Percentiles rank a stretch among this genome's conserved stretches.
These are phyloP conservation scores for Helicoverpa zea DNA, from an alignment of 1,140 invertebrate species.

Conservation along the genomic window DNA sequence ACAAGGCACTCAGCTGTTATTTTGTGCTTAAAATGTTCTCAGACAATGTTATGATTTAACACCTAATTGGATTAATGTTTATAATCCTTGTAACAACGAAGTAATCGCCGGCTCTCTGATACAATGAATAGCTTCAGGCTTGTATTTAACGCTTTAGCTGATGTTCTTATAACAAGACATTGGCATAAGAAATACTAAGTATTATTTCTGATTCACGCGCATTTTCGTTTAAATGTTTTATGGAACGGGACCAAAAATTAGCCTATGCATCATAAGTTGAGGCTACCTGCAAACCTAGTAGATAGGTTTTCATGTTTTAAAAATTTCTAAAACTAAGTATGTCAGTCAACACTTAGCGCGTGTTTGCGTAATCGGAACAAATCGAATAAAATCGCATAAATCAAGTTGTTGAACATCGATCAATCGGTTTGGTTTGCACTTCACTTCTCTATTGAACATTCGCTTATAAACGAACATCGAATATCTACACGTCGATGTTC, in stretches of 20 bases:
- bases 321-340: too few species aligned
- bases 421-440: conserved; percentile 3
- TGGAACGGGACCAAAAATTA: too few species aligned
- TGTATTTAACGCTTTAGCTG: neutral
- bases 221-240: too few species aligned
- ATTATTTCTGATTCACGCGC: too few species aligned
- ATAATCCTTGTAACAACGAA: conserved; percentile 24
- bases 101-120: neutral
- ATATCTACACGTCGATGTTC: neutral
- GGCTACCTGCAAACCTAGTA: too few species aligned
- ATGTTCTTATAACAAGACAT: neutral
- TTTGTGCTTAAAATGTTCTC: neutral
- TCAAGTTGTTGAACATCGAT: conserved; percentile 8
- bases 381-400: neutral
- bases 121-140: neutral
- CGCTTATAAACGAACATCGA: neutral
- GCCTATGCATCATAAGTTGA: too few species aligned
- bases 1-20: conserved; percentile 17
- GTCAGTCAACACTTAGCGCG: neutral
- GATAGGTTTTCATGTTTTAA: too few species aligned
- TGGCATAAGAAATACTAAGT: too few species aligned
- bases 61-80: conserved; percentile 30
- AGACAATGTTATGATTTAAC: conserved; percentile 19
- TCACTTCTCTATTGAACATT: neutral
- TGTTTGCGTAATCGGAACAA: conserved; percentile 17